phyloP scores from a whole-genome alignment of 2,113 vertebrate species.

The Charina bottae region DNA sequence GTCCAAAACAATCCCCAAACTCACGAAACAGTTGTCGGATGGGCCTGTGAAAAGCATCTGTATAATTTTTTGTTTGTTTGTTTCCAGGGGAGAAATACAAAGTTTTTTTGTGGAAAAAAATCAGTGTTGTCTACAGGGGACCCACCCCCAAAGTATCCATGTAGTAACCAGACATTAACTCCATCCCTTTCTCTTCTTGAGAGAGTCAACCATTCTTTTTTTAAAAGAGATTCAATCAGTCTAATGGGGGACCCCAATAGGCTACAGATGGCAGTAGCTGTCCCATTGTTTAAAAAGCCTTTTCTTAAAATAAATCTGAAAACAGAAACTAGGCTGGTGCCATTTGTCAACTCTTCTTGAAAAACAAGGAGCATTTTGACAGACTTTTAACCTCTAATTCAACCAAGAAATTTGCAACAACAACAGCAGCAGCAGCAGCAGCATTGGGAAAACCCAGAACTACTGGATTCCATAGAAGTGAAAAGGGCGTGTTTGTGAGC shows the following conservation, averaged over 20 bases:
- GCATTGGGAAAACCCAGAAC: background rate
- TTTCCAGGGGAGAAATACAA: background rate
- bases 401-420: background rate
- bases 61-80: background rate
- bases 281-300: background rate
- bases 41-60: background rate
- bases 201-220: background rate
- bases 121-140: background rate
- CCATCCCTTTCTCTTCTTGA: background rate
- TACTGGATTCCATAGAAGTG: background rate
- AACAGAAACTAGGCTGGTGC: background rate
- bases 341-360: background rate
- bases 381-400: background rate
- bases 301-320: background rate
- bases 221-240: background rate
- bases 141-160: background rate
- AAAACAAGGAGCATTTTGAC: background rate
- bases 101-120: background rate
- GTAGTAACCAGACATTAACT: background rate
- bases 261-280: background rate
- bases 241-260: background rate
- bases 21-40: background rate
- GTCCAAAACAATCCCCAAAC: background rate
- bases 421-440: background rate
- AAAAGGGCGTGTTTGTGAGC: background rate